Conservation (phyloP, 2,797 vertebrate genomes). For the Cyclopterus lumpus region DNA sequence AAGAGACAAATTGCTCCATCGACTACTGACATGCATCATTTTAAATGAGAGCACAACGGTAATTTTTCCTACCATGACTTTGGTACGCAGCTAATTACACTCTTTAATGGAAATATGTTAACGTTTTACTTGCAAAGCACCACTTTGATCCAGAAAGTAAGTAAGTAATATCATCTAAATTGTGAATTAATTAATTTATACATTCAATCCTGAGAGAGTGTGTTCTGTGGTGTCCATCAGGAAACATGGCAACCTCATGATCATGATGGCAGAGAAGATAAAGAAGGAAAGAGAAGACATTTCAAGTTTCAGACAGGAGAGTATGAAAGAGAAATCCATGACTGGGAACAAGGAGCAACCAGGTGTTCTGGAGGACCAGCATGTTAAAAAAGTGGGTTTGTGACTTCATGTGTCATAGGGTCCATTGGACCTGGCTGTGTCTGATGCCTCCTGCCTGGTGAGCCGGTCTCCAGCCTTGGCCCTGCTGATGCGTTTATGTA, state of each 20-base stretch:
- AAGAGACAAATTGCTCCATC: constrained; percentile 41
- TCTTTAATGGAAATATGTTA: constrained; percentile 39
- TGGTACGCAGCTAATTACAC: constrained; percentile 36
- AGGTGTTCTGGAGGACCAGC: no score
- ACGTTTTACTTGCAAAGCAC: constrained; percentile 36
- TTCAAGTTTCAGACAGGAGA: no score
- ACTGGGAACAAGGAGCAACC: no score
- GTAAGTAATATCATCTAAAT: not conserved
- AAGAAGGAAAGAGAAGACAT: no score
- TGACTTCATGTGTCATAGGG: no score
- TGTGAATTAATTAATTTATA: not conserved
- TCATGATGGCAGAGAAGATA: no score
- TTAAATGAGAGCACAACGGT: constrained; percentile 53
- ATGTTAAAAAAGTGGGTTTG: no score
- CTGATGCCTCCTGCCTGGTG: no score
- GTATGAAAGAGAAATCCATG: no score
- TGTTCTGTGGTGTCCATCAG: not conserved
- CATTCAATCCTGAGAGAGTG: not conserved
- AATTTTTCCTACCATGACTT: constrained; percentile 15
- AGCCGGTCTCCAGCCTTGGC: no score
- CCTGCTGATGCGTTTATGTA: no score
- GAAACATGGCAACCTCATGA: not conserved
- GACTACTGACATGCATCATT: constrained; percentile 47
- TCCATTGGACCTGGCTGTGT: no score
- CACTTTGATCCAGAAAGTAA: constrained; percentile 20